These are phyloP conservation scores for Myocastor coypus DNA, from an alignment of 2,113 vertebrate genomes.

Conservation along the genomic window DNA sequence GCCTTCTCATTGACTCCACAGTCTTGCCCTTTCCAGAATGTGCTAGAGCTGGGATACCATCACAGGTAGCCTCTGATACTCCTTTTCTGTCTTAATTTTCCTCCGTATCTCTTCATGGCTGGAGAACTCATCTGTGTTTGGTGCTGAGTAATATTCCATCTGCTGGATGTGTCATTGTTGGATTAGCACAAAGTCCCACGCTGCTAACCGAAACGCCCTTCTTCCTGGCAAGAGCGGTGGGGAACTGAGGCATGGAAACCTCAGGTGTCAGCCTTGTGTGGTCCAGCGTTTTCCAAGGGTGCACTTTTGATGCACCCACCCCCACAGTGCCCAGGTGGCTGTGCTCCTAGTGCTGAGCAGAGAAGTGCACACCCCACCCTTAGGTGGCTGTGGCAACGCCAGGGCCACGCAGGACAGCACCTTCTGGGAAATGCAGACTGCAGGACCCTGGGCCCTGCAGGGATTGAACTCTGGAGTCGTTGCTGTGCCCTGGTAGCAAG, in stretches of 20 bases:
- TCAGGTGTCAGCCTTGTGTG: background rate
- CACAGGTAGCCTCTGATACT: background rate
- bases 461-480: background rate
- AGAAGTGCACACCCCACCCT: no score
- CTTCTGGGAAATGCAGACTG: background rate
- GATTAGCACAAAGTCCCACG: background rate
- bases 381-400: background rate
- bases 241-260: background rate
- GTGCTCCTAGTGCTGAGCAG: background rate
- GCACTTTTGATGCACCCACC: background rate
- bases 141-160: background rate
- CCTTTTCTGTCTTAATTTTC: background rate
- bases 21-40: background rate
- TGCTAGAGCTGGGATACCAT: background rate
- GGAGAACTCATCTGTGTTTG: background rate
- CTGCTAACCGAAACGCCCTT: background rate
- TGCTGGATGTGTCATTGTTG: background rate
- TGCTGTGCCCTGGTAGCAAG: no score
- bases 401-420: background rate
- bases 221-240: background rate
- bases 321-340: no score
- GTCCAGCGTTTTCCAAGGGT: background rate
- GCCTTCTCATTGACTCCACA: background rate
- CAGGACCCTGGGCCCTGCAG: background rate
- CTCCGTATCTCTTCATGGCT: background rate